Conservation (phyloP, 2,888 invertebrate genomes). For the Onthophagus sagittarius region DNA sequence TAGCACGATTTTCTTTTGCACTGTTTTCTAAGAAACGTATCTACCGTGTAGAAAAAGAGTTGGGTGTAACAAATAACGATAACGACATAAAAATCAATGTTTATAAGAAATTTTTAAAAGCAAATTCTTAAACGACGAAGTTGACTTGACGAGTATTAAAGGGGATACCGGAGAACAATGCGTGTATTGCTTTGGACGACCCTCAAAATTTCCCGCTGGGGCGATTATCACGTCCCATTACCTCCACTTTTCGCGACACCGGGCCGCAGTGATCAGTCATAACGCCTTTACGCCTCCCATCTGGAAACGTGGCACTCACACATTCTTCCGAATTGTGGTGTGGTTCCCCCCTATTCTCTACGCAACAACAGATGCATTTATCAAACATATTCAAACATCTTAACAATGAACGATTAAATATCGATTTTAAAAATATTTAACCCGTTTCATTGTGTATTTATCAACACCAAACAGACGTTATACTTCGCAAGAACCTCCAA, state of each 20-base stretch:
- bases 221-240: slow-evolving; percentile 40
- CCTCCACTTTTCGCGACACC: slow-evolving; percentile 34
- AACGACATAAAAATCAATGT: no score
- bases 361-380: neutral
- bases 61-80: no score
- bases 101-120: neutral
- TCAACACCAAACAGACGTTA: slow-evolving; percentile 40
- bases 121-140: neutral
- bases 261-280: slow-evolving; percentile 20
- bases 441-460: slow-evolving; percentile 37
- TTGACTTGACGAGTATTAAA: neutral
- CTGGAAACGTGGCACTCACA: neutral
- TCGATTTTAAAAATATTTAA: slow-evolving; percentile 9
- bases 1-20: no score
- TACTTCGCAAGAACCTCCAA: neutral
- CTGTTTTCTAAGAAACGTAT: no score
- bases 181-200: neutral
- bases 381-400: neutral
- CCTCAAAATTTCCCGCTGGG: neutral
- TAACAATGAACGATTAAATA: neutral
- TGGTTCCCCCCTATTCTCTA: neutral
- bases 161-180: neutral
- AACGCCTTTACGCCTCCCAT: slow-evolving; percentile 15
- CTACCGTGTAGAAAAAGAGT: no score
- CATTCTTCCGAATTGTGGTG: neutral